Base-by-base conservation (phyloP, 2,113 vertebrate species). In the Motacilla tschutschensis region DNA sequence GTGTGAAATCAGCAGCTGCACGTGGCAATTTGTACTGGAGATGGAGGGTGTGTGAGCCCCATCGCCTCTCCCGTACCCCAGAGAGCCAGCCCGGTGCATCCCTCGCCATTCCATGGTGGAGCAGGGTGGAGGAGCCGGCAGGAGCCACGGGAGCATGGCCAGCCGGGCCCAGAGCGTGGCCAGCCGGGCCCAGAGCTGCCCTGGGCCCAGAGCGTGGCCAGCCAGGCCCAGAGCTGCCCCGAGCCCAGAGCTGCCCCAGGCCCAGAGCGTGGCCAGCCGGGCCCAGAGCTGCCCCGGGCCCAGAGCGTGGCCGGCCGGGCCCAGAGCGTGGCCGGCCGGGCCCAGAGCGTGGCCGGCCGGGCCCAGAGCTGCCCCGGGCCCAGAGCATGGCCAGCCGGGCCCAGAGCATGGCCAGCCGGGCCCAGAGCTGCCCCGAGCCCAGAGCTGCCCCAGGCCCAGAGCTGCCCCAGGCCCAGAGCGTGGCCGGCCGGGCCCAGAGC, bases 41-140 rank as follows among this genome's bases (percentile, higher is more conserved):
- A 15, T 1, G 46, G 35, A 40, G 47, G 35, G 44, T 4, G 58
- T 36, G 63, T 0, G 1, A 69, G 29, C 15, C 20, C 35, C 26
- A n/a, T 5, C 10, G 0, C 28, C 57, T 38, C 48, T 21, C 21
- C 22, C 2, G 0, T 0, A 19, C 1, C 46, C 78, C 12, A 0
- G 4, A 29, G 13, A 47, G 38, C 9, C 62, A 60, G 47, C 29
- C 40, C 0, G 0, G 31, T 0, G 25, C 40, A 10, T 14, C 31
- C 1, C 15, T 35, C 10, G 9, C 14, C 88, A n/a, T 3, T 21
- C 24, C 18, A 3, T 0, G 0, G 16, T 1, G 66, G 17, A 25
- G 38, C 31, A 15, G 50, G 9, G 21, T 4, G 21, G 16, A 25
- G 48, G 28, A 70, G 62, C 14, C 0, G 12, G 50, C 6, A 9